Conservation (phyloP, 2,888 invertebrate genomes). For the Monoplex corrugatus region DNA sequence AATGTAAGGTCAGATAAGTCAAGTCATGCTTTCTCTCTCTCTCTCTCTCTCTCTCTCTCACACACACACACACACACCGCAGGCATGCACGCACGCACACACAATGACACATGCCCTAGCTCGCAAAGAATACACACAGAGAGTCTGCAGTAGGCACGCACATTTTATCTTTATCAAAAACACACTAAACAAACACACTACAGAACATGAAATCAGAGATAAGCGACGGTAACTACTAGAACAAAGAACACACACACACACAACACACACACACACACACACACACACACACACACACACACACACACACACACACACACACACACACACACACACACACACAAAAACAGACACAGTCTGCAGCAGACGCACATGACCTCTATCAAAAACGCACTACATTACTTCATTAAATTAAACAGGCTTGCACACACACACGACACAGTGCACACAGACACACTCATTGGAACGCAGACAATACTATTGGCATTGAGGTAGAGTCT, state of each 20-base stretch:
- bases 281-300: slow-evolving; percentile 25
- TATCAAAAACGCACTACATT: not conserved
- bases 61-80: too few species aligned
- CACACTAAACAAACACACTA: not conserved
- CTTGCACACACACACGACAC: not conserved
- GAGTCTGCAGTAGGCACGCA: not conserved
- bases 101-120: too few species aligned
- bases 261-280: not conserved
- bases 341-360: not conserved
- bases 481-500: not conserved
- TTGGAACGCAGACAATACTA: not conserved
- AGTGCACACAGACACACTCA: not conserved
- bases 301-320: slow-evolving; percentile 27
- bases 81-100: too few species aligned
- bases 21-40: too few species aligned
- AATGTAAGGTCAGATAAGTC: too few species aligned
- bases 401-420: not conserved
- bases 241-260: not conserved
- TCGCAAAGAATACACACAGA: not conserved
- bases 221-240: too few species aligned
- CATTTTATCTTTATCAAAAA: not conserved
- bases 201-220: too few species aligned
- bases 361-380: not conserved
- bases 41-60: too few species aligned
- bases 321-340: slow-evolving; percentile 12